Base-by-base conservation (phyloP, 2,113 vertebrate species). In the Pimephales promelas region DNA sequence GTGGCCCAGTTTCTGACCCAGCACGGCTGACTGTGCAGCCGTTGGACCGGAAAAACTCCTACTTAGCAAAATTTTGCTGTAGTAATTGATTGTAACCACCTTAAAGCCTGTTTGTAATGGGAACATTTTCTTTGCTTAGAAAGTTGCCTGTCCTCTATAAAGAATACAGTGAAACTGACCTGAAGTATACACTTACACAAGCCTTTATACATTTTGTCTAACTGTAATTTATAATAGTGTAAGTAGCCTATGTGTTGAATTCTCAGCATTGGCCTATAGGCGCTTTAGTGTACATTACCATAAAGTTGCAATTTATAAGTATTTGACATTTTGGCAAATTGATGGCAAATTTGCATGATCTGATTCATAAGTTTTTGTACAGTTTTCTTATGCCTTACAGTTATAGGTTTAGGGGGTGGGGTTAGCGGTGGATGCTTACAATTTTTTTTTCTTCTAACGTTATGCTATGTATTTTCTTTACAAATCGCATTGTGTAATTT, bases 1-100 rank as follows among this genome's bases (percentile, higher is more conserved):
- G 45, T 75, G 73, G 14, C 47, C 73, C 47, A 75, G 49, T 52
- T 52, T 75, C 47, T 75, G 73, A 75, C 47, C 47, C 26, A 75
- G 73, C 47, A 75, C 26, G 18, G 16, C 73, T 75, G 26, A 54
- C 70, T 72, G 1, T 72, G 40, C 70, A 45, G 40, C 26, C 28
- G 10, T 13, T 34, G 28, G 28, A 76, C 28, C 0, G 28, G 28
- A n/a, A 13, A 56, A 34, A 56, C 73, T 36, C 20, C n/a, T 10
- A 28, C 47, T 76, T 76, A 76, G 49, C 49, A 76, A 76, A 0
- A 76, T 76, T 76, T 56, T n/a, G 26, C 20, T 34, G 49, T 10
- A 75, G 73, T 22, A 76, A 56, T 34, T 76, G 73, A 76, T 49
- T 76, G 73, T 54, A 31, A n/a, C 18, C 49, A 54, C 20, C 7